These are phyloP conservation scores for Prunella strophiata DNA, from an alignment of 2,797 vertebrate genomes.

Conservation along the genomic window DNA sequence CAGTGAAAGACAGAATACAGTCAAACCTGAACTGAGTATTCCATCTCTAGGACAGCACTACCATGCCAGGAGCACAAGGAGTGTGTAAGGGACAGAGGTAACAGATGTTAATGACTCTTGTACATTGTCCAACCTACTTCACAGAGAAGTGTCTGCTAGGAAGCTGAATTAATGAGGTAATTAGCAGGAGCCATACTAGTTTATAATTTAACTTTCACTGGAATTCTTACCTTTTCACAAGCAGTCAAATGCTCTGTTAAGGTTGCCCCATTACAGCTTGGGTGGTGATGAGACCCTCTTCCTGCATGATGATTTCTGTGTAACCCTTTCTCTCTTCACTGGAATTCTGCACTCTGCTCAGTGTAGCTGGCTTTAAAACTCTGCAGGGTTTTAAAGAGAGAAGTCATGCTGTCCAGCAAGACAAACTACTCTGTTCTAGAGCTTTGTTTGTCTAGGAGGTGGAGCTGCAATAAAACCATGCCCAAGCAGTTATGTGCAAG, in stretches of 20 bases:
- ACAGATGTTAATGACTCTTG: neutral
- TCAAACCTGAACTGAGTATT: neutral
- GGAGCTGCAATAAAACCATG: slow-evolving; percentile 9
- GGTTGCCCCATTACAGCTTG: accelerated
- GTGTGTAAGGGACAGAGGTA: neutral
- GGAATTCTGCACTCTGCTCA: neutral
- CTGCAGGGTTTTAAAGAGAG: neutral
- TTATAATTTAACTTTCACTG: slow-evolving; percentile 18
- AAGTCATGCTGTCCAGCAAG: neutral
- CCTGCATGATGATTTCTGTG: neutral
- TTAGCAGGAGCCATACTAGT: neutral
- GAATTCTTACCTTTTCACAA: neutral
- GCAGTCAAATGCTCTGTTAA: neutral
- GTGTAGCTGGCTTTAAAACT: neutral
- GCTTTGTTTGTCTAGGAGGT: slow-evolving; percentile 20
- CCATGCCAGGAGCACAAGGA: neutral
- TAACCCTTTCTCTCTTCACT: neutral
- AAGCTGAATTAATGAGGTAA: neutral
- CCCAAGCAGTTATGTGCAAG: neutral
- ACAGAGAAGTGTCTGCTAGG: neutral
- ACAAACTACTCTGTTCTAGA: neutral
- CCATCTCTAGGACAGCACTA: neutral
- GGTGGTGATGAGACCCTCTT: neutral
- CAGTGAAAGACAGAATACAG: neutral
- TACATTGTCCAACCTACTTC: neutral